Evolutionary conservation across 1,140 invertebrate genomes (phyloP).

Genomic region (Drosophila varians): DNA sequence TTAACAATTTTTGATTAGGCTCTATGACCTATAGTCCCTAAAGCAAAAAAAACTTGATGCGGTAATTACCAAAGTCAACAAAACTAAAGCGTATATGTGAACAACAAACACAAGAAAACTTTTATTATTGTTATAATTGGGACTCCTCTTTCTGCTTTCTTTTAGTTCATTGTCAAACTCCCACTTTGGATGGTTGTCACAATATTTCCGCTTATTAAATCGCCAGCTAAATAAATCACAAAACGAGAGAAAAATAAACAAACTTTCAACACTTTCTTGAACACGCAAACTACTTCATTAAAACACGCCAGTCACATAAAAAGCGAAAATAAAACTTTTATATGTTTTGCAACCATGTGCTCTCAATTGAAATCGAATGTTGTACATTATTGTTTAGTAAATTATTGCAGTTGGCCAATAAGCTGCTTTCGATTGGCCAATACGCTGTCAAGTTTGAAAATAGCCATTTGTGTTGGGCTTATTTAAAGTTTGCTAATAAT

Average conservation of each 20-base stretch:
- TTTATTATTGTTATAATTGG: background rate
- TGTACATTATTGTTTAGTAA: background rate
- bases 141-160: background rate
- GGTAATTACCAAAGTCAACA: background rate
- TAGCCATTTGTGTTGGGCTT: too few species aligned
- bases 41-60: background rate
- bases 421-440: background rate
- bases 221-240: background rate
- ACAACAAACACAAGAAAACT: background rate
- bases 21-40: background rate
- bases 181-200: background rate
- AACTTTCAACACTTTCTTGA: conserved; percentile 1
- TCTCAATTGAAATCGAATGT: background rate
- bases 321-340: background rate
- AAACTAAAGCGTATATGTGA: background rate
- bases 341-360: background rate
- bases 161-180: background rate
- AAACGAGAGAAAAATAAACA: background rate
- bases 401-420: background rate
- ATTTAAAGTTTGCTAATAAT: too few species aligned
- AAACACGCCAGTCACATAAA: background rate
- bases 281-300: background rate
- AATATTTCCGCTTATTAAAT: conserved; percentile 1
- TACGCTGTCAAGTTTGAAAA: too few species aligned
- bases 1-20: too few species aligned